Evolutionary conservation across 35 echinoderm and acorn worm species (phyloP), one percentile per base, ranked within the genome.

Genomic region (Ptychodera flava): DNA sequence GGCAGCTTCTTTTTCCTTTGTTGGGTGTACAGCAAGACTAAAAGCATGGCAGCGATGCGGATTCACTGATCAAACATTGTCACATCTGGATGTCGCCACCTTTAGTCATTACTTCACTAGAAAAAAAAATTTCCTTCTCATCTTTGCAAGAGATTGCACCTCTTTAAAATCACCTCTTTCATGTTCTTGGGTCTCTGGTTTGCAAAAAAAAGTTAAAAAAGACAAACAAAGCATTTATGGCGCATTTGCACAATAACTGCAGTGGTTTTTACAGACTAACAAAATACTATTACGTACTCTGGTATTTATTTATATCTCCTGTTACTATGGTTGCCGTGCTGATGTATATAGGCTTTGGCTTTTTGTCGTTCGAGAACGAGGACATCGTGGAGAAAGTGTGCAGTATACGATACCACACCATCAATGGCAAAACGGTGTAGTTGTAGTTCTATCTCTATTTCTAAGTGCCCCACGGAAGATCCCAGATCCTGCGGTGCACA

Each of bases 351-450:
- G 89, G 89, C 79, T 91, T 91, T 76, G 89, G 89, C 28, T 91
- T 91, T 91, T 83, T 91, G 15, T 86, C 89, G 33, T 91, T 91
- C 77, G 79, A 81, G 29, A 85, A 36, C 34, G 89, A 91, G 33
- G 78, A 80, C 27, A 82, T 84, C 12, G 89, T 91, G 32, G 35
- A 86, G 76, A 36, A 64, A 31, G 64, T 91, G 36, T 85, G 84
- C 79, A 10, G 38, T 30, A 80, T 36, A 38, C 89, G 75, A 76
- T 91, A 45, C 85, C 78, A 86, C 84, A 37, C 38, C n/a, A 86
- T 91, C 36, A 80, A 86, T 36, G 85, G 85, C 34, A 91, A 91
- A 91, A 91, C 77, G 89, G 89, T 91, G 89, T 84, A 86, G 84
- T 91, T 86, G 38, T 82, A 89, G 53, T 78, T 89, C 82, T 38